Conservation (phyloP, 2,797 vertebrate species). For the Rhinatrema bivittatum region DNA sequence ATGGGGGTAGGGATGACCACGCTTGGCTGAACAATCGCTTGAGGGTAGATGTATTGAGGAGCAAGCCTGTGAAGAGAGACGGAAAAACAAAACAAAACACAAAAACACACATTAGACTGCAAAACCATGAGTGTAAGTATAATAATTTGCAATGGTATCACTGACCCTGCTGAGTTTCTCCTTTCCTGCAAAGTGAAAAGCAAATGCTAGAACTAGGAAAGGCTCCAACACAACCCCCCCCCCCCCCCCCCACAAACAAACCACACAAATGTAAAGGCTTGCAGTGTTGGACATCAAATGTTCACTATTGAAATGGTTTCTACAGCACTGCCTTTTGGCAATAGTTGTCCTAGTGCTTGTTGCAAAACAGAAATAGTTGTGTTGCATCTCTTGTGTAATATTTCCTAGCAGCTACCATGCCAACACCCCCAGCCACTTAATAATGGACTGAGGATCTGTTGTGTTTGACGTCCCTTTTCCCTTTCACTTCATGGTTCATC, state of each 20-base stretch:
- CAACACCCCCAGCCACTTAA: background rate
- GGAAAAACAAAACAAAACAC: no score
- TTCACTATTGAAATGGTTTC: constrained; percentile 13
- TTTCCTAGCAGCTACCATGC: background rate
- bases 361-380: background rate
- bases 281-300: no score
- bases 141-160: no score
- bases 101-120: background rate
- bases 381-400: background rate
- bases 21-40: constrained; percentile 81
- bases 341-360: constrained; percentile 10
- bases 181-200: no score
- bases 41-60: constrained; percentile 82
- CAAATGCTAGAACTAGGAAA: background rate
- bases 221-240: no score
- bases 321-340: constrained; percentile 21
- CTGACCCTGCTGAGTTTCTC: no score
- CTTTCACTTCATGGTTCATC: background rate
- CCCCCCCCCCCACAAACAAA: no score
- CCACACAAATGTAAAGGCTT: no score
- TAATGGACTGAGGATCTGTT: background rate
- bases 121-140: no score
- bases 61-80: constrained; percentile 67
- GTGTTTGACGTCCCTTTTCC: fast-evolving
- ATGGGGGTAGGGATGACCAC: constrained; percentile 81